Percentiles rank a stretch among this genome's conserved stretches.
Conservation (phyloP, 2,797 vertebrate species). For the Erethizon dorsatum region DNA sequence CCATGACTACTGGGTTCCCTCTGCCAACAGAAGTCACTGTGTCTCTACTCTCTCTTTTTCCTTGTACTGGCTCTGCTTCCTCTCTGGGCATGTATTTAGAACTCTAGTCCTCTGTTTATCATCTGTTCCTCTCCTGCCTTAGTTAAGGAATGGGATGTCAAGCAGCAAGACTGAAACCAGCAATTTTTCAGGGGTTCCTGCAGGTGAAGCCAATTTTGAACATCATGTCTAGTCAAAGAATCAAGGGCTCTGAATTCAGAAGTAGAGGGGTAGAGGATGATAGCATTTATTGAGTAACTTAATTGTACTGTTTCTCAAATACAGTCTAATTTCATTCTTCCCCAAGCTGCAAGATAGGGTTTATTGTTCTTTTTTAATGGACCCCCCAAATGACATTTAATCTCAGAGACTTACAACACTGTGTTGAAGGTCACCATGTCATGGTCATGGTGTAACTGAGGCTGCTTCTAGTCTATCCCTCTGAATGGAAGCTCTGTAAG, state of each 20-base stretch:
- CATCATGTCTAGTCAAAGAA: neutral
- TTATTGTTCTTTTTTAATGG: slow-evolving; percentile 19
- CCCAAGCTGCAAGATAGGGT: neutral
- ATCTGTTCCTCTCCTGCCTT: neutral
- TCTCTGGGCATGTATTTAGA: neutral
- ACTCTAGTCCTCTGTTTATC: neutral
- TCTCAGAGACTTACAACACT: neutral
- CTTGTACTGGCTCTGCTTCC: neutral
- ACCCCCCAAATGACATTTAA: neutral
- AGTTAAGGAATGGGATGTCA: neutral
- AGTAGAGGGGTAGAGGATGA: neutral
- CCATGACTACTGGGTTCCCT: neutral
- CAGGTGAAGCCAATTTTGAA: neutral
- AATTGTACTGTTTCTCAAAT: neutral
- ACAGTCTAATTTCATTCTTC: neutral
- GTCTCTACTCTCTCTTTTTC: neutral
- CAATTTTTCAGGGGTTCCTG: neutral
- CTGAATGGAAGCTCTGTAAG: neutral
- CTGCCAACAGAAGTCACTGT: neutral
- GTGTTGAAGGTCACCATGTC: neutral
- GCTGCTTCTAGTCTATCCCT: neutral
- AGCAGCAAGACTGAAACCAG: neutral
- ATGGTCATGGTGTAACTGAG: neutral
- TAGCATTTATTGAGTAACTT: neutral
- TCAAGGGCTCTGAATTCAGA: neutral